phyloP scores from a whole-genome alignment of 2,888 invertebrate species.

The Cylloceria caligata region DNA sequence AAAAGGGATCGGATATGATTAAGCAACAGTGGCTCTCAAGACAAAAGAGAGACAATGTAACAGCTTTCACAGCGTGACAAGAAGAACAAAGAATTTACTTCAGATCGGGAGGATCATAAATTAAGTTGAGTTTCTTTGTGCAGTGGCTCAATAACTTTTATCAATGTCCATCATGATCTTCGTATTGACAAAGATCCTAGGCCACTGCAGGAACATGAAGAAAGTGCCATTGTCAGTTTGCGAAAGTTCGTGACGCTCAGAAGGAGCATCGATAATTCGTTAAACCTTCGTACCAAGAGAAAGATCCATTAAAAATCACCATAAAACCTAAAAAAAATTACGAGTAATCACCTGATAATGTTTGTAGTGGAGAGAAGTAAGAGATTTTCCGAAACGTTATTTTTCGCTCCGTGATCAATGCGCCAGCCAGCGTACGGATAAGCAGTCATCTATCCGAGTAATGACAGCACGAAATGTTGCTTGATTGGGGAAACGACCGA shows the following conservation, averaged over 20 bases:
- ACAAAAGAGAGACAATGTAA: conserved; percentile 62
- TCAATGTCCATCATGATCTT: not conserved
- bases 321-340: too few relatives aligned
- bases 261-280: not conserved
- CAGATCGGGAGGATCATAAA: not conserved
- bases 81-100: not conserved
- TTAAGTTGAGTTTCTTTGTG: not conserved
- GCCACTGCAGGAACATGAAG: not conserved
- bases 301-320: too few relatives aligned
- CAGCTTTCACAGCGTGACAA: conserved; percentile 9
- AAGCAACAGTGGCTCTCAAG: conserved; percentile 89
- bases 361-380: too few relatives aligned
- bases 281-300: too few relatives aligned
- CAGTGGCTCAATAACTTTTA: conserved; percentile 2
- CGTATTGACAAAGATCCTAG: not conserved
- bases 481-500: too few relatives aligned
- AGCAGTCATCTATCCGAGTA: too few relatives aligned
- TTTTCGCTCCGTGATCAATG: too few relatives aligned
- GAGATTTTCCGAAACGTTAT: too few relatives aligned
- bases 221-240: conserved; percentile 23
- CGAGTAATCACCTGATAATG: too few relatives aligned
- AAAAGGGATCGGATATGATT: conserved; percentile 93
- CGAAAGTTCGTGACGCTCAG: not conserved
- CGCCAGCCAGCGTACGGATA: too few relatives aligned
- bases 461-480: too few relatives aligned